Evolutionary conservation across 1,140 invertebrate species (phyloP), one percentile per base, ranked within the genome.

Genomic region (Prorops nasuta): DNA sequence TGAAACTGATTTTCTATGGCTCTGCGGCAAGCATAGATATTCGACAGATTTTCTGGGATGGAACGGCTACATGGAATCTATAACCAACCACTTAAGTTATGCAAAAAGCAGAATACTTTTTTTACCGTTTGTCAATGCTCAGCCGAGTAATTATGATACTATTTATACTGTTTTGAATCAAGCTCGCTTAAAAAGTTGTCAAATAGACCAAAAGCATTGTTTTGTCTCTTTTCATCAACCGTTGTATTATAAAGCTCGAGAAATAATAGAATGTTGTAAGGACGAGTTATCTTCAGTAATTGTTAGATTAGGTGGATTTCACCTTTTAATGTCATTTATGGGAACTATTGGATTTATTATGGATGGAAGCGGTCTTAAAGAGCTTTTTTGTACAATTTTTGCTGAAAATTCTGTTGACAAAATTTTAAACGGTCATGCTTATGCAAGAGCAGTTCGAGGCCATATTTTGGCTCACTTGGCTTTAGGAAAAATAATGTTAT

Each of bases 391-490:
- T 17, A 34, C 19, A 37, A 49, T 64, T 39, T 60, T 51, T 49
- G 54, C 59, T 19, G 4, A 32, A 20, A 44, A 43, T 14, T 48
- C 51, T 28, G 42, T 56, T 34, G 44, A 46, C 10, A 49, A 64
- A 39, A 54, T 56, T 18, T 21, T 66, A 7, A 7, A 6, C 21
- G 40, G 22, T 6, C 55, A 69, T 40, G 62, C 67, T 19, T 65
- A 58, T 53, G 45, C 60, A n/a, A 51, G 72, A 63, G 66, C 66
- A 51, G 46, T 77, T 16, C 40, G 68, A 58, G 72, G 50, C 21
- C 71, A 77, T 56, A 53, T 56, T 31, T 31, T 77, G 42, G 39
- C 67, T 45, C 63, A 72, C n/a, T 24, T 54, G 17, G 52, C 61
- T 46, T 67, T 72, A 41, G 56, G 59, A 46, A 58, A 49, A 42